Evolutionary conservation across 2,888 invertebrate genomes (phyloP), one percentile per base, ranked within the genome.

Genomic region (Pasiphila rectangulata): DNA sequence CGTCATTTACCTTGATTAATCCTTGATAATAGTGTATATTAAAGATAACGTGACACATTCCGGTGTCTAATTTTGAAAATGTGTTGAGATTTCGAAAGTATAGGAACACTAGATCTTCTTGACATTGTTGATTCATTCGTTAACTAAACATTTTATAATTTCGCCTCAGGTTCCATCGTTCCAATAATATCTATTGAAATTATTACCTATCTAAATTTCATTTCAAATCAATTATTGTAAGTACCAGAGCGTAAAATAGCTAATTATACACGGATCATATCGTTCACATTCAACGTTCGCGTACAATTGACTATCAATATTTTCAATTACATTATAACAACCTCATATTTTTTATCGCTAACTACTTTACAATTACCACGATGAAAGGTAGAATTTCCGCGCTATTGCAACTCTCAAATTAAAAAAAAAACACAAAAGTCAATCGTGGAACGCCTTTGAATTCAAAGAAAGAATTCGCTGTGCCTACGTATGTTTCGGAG

Each of bases 381-480:
- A 51, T 64, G 60, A 73, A 75, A 66, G 60, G 72, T 54, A 54
- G 63, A 73, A 78, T 83, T 82, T 82, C 71, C 70, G 76, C 76
- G 54, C 69, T 72, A 77, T 79, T 82, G 82, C 79, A 79, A 78
- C 62, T 60, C 53, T 60, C 62, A 43, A 57, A 46, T 45, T 35
- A 9, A 44, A 36, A 54, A 68, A 72, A 71, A 68, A 70, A 66
- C 63, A 61, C 55, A 64, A 69, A 78, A 82, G 80, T 83, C 79
- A 82, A 83, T 79, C 69, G 72, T 71, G 77, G 67, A 78, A 79
- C 83, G 84, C 82, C 77, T 83, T 79, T 82, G 53, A 78, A 73
- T 77, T 79, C 65, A 64, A 75, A 75, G 72, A 67, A 59, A 71
- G 71, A 72, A 72, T 68, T 69, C 58, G 64, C 75, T 84, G 80